Base-by-base conservation (phyloP, 1,140 invertebrate species). In the Microplitis demolitor region DNA sequence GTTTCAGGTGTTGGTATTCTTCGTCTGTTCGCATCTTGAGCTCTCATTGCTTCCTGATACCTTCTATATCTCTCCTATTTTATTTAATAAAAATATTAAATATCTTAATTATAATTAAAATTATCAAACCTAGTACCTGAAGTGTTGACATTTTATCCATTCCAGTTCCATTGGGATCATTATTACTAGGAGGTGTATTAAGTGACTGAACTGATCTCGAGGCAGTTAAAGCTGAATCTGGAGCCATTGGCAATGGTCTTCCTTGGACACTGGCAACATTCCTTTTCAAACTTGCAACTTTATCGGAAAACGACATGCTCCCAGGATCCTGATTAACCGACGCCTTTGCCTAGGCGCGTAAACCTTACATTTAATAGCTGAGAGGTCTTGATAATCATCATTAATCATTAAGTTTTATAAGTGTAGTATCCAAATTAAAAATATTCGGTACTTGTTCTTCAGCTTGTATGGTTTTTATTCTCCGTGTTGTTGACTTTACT, bases 61-160 rank as follows among this genome's bases (percentile, higher is more conserved):
- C 90, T 90, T 51, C 89, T 88, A 74, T 92, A 92, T 56, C 91
- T 84, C 76, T 92, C 89, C 85, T 92, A 39, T 45, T 45, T 9
- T 9, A 45, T 45, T 45, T 45, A 45, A 45, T 45, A 24, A 24
- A 24, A 24, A 24, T 24, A 24, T 24, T 24, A 24, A 24, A 24
- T 24, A 24, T 24, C 24, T 24, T 2, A 24, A 24, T 45, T 2
- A 45, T 45, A 45, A 45, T 45, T 45, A 6, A 45, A 45, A 45
- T 45, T 24, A 24, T 24, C 24, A 24, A 37, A 61, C 39, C 24
- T 50, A 6, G 6, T 62, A 86, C 86, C 80, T 87, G 86, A 4
- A 87, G 78, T 0, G 85, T 87, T 6, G 85, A 81, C 84, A 87
- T 86, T 79, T 86, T 87, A 24, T 87, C 85, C 14, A 84, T 82